These are phyloP conservation scores for Drosophila tanythrix DNA, from an alignment of 2,888 invertebrate species.

Conservation along the genomic window DNA sequence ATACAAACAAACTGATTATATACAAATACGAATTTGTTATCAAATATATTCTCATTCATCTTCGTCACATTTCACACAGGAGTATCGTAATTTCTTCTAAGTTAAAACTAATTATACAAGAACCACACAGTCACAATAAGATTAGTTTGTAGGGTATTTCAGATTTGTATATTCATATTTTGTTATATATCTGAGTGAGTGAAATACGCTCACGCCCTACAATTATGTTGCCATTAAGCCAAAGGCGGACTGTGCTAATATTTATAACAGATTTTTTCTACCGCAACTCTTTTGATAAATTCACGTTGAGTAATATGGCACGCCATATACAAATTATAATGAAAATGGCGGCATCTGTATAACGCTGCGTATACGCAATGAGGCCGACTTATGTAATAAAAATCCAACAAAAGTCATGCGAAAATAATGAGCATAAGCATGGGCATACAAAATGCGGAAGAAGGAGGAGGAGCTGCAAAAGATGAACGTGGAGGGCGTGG, in stretches of 20 bases:
- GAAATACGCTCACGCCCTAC: constrained; percentile 32
- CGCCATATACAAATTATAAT: constrained; percentile 76
- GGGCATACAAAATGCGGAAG: constrained; percentile 24
- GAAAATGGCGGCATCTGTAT: constrained; percentile 49
- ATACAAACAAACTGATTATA: not conserved
- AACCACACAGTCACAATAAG: not conserved
- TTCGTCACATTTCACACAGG: not conserved
- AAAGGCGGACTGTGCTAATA: constrained; percentile 51
- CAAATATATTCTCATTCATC: not conserved
- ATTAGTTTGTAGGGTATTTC: constrained; percentile 8
- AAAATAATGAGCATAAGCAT: constrained; percentile 73
- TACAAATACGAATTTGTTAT: not conserved
- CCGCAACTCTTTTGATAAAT: constrained; percentile 25
- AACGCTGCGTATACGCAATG: constrained; percentile 74
- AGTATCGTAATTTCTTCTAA: not conserved
- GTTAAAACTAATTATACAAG: not conserved
- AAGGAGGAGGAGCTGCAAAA: not conserved
- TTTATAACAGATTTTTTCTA: constrained; percentile 58
- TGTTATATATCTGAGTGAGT: not conserved
- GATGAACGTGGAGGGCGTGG: constrained; percentile 37
- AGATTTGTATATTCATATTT: not conserved
- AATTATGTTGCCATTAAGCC: constrained; percentile 74
- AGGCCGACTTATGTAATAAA: constrained; percentile 70
- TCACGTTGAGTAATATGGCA: constrained; percentile 44
- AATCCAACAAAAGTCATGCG: constrained; percentile 75